Conservation (phyloP, 2,888 invertebrate genomes). For the Athripsodes cinereus region DNA sequence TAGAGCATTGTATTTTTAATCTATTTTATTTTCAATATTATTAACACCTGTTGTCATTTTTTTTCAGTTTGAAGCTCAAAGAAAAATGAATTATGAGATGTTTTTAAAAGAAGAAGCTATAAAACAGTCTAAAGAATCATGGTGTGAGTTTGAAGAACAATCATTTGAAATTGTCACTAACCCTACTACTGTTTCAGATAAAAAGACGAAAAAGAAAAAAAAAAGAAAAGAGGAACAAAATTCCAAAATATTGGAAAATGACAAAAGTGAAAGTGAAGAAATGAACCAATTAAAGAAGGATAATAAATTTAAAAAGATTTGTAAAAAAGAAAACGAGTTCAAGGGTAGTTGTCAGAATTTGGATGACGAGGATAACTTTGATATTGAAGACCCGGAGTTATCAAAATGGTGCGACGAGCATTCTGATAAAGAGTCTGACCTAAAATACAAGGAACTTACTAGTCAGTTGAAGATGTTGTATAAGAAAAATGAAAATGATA, state of each 20-base stretch:
- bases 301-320: neutral
- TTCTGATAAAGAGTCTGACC: conserved; percentile 19
- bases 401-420: conserved; percentile 27
- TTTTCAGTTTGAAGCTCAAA: conserved; percentile 45
- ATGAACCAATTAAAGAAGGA: neutral
- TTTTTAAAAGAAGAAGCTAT: conserved; percentile 48
- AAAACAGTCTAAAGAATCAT: conserved; percentile 43
- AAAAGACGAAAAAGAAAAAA: conserved; percentile 14
- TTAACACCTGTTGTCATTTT: conserved; percentile 6
- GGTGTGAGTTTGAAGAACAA: conserved; percentile 48
- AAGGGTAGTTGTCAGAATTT: conserved; percentile 3
- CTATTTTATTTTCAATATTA: no score
- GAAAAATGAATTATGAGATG: conserved; percentile 47
- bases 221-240: conserved; percentile 3
- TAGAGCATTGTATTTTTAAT: no score
- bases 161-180: neutral
- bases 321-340: neutral
- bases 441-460: conserved; percentile 18
- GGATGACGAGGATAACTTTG: conserved; percentile 15
- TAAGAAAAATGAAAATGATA: conserved; percentile 27
- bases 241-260: no score
- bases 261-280: conserved; percentile 3
- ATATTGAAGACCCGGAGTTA: conserved; percentile 32
- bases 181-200: neutral
- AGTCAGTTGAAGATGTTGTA: conserved; percentile 21